Evolutionary conservation across 2,888 invertebrate species (phyloP), one percentile per base, ranked within the genome.

Genomic region (Cerastoderma edule): DNA sequence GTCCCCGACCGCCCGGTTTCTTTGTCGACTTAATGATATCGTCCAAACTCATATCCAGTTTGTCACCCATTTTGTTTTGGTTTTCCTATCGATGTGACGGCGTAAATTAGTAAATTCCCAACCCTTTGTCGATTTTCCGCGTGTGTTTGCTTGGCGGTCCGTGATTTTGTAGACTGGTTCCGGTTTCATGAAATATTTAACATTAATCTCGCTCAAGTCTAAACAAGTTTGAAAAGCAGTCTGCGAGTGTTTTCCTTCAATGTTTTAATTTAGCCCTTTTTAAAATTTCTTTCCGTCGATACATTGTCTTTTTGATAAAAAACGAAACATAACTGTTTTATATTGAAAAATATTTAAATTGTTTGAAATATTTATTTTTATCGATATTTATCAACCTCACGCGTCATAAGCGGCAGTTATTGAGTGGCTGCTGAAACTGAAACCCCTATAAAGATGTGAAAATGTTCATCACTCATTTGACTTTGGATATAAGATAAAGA

Each of bases 11-110:
- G 22, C 94, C 93, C 44, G 91, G 83, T 78, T 94, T 94, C 93
- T 96, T 96, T 88, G 95, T 93, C 56, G 90, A 88, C 94, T 97
- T 98, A 89, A 99, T 99, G 78, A 99, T 98, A 88, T 99, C 99
- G 93, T 99, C 99, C 87, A 99, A 95, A 91, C 98, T 98, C 97
- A 98, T 96, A 93, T 99, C 98, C 93, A 99, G 97, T 94, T 97
- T 97, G 92, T 97, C 97, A 89, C 96, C 96, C 97, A 97, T 97
- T 93, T 94, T 80, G 4, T 1, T n/a, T 10, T 10, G 30, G 1
- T 56, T 30, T 19, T 10, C 39, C 32, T 50, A 5, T 39, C 2
- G 6, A 22, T 22, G 33, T 30, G 33, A 32, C 30, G 13, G 39
- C 39, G 39, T 13, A 60, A 24, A 32, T 33, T 39, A 27, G 4